A percentile compares a stretch with the other conserved stretches of the same genome.
phyloP scores from a whole-genome alignment of 1,140 invertebrate species.

The Diorhabda carinulata region DNA sequence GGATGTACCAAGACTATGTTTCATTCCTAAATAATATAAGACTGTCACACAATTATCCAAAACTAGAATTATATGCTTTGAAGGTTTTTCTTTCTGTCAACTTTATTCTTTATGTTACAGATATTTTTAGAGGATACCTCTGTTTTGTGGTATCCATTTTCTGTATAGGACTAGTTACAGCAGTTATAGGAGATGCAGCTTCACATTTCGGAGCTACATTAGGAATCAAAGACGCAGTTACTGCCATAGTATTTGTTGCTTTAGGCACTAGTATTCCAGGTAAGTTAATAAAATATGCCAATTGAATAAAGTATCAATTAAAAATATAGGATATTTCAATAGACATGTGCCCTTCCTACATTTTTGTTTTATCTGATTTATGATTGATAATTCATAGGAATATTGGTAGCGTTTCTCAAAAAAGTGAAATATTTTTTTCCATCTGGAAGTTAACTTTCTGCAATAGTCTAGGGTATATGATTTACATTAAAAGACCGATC shows the following conservation, averaged over 20 bases:
- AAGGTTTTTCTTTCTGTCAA: neutral
- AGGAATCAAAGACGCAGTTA: conserved; percentile 92
- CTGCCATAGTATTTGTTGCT: conserved; percentile 94
- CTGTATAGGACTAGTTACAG: conserved; percentile 92
- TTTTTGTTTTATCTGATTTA: too few relatives aligned
- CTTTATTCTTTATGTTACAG: conserved; percentile 47
- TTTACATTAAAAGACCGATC: too few relatives aligned
- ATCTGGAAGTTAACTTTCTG: neutral
- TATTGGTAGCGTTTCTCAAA: too few relatives aligned
- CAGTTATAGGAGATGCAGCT: conserved; percentile 93
- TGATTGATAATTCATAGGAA: neutral
- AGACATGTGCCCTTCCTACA: neutral
- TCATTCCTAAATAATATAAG: too few relatives aligned
- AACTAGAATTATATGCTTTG: too few relatives aligned
- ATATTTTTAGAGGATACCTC: conserved; percentile 82
- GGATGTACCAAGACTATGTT: too few relatives aligned
- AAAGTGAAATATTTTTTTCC: neutral
- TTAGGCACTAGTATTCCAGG: conserved; percentile 95
- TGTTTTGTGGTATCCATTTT: conserved; percentile 91
- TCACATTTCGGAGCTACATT: conserved; percentile 97
- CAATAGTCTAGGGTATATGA: too few relatives aligned
- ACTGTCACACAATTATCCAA: too few relatives aligned
- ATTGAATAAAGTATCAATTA: too few relatives aligned
- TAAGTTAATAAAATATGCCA: conserved; percentile 48
- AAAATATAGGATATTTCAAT: neutral